A percentile compares a stretch with the other conserved stretches of the same genome.
Evolutionary conservation across 2,797 vertebrate genomes (phyloP).

Genomic region (Cheirogaleus major): DNA sequence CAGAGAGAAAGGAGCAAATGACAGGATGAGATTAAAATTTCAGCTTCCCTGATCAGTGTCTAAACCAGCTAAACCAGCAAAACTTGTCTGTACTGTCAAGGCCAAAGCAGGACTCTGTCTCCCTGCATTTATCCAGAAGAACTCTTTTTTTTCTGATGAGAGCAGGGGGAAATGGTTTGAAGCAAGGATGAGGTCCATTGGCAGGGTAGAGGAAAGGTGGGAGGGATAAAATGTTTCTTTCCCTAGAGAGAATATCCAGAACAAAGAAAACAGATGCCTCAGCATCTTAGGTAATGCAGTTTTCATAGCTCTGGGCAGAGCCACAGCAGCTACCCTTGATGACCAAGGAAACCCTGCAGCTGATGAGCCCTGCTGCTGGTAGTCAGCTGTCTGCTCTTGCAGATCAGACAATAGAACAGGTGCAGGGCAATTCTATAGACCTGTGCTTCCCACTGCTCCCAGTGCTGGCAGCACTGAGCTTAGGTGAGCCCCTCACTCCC

Average conservation of each 20-base stretch:
- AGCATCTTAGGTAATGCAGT: background rate
- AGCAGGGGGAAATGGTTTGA: background rate
- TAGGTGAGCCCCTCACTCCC: background rate
- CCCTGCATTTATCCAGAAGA: background rate
- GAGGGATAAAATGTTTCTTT: background rate
- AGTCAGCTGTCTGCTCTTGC: background rate
- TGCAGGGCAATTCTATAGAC: too few species aligned
- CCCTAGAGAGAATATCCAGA: background rate
- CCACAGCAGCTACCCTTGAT: background rate
- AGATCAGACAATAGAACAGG: background rate
- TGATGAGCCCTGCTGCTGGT: background rate
- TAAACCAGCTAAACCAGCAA: background rate
- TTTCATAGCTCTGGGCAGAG: background rate
- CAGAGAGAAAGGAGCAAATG: background rate
- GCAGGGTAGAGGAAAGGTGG: background rate
- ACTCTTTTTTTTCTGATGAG: background rate
- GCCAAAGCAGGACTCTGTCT: background rate
- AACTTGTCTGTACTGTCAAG: background rate
- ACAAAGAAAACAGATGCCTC: background rate
- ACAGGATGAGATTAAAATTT: background rate
- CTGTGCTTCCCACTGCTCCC: background rate
- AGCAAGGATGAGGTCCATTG: background rate
- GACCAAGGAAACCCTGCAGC: background rate
- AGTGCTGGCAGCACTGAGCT: background rate
- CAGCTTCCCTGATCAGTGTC: background rate